Base-by-base conservation (phyloP, 2,888 invertebrate species). In the Serrognathus titanus region DNA sequence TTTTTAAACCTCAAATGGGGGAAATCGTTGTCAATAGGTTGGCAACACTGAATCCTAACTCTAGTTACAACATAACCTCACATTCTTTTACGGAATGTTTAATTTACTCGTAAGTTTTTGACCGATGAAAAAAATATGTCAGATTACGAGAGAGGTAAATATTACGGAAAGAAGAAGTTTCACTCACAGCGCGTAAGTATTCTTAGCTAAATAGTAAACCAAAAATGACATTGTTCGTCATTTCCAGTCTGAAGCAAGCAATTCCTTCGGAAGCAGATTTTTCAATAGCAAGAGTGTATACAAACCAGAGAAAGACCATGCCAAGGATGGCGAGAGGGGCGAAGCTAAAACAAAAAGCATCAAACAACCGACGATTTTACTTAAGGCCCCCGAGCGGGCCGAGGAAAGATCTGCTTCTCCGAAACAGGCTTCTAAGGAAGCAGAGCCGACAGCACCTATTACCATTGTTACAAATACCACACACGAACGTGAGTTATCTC, bases 351-450 rank as follows among this genome's bases (percentile, higher is more conserved):
- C 62, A 11, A 66, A 64, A 54, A 63, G 69, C 45, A 67, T 71
- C 40, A 76, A 77, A 48, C 85, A 82, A 62, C 88, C 88, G 1
- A 87, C 88, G 11, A 86, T 89, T 65, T 82, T 89, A 65, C 74
- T 88, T 13, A 87, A 87, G 75, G 83, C 85, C 1, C 79, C 88
- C 59, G 88, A 88, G 73, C 80, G 82, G 40, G 75, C 76, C 13
- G 85, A 85, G 60, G 82, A 78, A 60, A 76, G 85, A 47, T 81
- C 85, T 1, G 78, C 80, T 6, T 87, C 87, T 46, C 87, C 88
- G 0, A 87, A 83, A 73, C 75, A 79, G 46, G 65, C 36, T 36
- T 37, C 39, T 2, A 65, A 60, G 39, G 64, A 62, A 46, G 60
- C 57, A 50, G 69, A 67, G 47, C 53, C 61, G n/a, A 7, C 60